Percentiles rank a stretch among this genome's conserved stretches.
phyloP scores from a whole-genome alignment of 2,797 vertebrate genomes.

The Natrix natrix region DNA sequence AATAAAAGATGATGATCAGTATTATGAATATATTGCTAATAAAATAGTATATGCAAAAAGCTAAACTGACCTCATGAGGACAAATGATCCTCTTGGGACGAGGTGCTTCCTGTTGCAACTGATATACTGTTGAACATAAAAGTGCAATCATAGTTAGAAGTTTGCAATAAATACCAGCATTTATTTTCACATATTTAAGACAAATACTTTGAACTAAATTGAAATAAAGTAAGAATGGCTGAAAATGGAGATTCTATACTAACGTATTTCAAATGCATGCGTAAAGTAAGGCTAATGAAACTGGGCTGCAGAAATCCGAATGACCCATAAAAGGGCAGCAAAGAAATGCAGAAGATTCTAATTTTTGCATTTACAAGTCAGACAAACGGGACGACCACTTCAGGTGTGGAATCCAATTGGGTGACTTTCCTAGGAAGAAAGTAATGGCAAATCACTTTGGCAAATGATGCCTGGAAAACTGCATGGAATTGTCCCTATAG shows the following conservation, averaged over 20 bases:
- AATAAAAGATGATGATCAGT: constrained; percentile 35
- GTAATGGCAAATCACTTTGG: not conserved
- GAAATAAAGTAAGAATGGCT: constrained; percentile 36
- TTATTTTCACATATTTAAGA: constrained; percentile 49
- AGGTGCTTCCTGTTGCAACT: constrained; percentile 94
- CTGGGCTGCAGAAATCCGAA: not conserved
- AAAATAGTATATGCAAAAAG: constrained; percentile 57
- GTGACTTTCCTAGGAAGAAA: not conserved
- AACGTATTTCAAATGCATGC: constrained; percentile 25
- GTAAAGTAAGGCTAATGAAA: not conserved
- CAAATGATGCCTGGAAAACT: not conserved
- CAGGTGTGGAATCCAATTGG: not conserved
- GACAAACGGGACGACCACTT: not conserved
- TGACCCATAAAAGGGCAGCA: not conserved
- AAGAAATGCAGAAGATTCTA: not conserved
- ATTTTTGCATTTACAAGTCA: not conserved
- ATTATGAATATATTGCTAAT: constrained; percentile 35
- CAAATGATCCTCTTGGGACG: constrained; percentile 95
- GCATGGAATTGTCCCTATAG: not conserved
- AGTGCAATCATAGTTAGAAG: constrained; percentile 60
- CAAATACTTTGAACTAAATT: constrained; percentile 47
- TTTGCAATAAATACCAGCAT: constrained; percentile 32
- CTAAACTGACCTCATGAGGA: constrained; percentile 88
- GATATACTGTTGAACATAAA: constrained; percentile 86
- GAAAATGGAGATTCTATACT: not conserved